Evolutionary conservation across 2,113 vertebrate genomes (phyloP).

Genomic region (Galeopterus variegatus): DNA sequence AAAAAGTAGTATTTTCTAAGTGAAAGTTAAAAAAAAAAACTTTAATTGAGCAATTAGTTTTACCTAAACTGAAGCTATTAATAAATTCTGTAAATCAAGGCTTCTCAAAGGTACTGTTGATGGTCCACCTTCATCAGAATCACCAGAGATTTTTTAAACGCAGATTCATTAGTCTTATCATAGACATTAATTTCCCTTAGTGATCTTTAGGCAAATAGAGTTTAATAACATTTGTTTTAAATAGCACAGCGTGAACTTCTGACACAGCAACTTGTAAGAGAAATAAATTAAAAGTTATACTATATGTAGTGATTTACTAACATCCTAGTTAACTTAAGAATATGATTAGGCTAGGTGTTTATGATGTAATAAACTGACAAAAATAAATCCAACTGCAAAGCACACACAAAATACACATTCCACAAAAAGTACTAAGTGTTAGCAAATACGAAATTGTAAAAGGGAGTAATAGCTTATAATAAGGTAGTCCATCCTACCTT

Average conservation of each 20-base stretch:
- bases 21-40: neutral
- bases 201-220: neutral
- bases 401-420: slow-evolving; percentile 26
- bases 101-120: neutral
- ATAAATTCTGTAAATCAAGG: neutral
- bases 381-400: slow-evolving; percentile 51
- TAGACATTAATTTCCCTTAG: neutral
- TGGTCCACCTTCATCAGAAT: slow-evolving; percentile 23
- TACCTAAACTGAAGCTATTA: slow-evolving; percentile 15
- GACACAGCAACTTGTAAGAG: neutral
- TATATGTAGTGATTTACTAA: neutral
- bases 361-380: slow-evolving; percentile 15
- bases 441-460: slow-evolving; percentile 9
- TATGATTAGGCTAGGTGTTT: neutral
- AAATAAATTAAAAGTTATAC: neutral
- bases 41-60: neutral
- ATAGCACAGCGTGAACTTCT: neutral
- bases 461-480: neutral
- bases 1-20: slow-evolving; percentile 6
- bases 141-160: neutral
- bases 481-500: neutral
- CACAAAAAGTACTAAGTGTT: neutral
- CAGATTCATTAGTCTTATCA: neutral
- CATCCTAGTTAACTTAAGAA: neutral
- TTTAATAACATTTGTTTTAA: slow-evolving; percentile 51